phyloP scores from a whole-genome alignment of 2,113 vertebrate genomes.

The Hippolais icterina region DNA sequence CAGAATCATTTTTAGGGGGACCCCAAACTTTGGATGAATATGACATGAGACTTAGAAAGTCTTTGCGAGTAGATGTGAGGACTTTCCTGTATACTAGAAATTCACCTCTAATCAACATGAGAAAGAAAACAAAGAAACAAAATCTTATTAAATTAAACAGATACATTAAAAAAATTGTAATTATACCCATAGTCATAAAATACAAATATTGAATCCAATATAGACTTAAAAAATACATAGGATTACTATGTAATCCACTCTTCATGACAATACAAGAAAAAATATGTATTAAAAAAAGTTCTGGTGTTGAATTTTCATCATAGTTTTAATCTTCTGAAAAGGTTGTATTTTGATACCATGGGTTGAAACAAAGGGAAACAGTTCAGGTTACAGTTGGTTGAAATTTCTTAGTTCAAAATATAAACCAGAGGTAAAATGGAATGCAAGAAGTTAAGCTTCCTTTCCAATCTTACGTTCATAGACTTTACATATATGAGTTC shows the following conservation, averaged over 20 bases:
- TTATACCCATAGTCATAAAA: neutral
- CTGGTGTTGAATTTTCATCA: neutral
- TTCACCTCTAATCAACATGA: accelerated
- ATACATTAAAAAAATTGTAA: neutral
- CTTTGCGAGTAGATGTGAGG: accelerated
- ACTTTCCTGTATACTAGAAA: neutral
- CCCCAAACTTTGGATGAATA: neutral
- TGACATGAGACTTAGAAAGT: neutral
- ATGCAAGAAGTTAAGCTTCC: neutral
- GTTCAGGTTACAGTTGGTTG: neutral
- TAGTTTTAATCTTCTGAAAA: neutral
- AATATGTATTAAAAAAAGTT: neutral
- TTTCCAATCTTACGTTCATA: neutral
- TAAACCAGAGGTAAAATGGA: neutral
- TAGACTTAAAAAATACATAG: neutral
- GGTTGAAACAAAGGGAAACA: neutral
- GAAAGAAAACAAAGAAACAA: neutral
- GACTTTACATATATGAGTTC: neutral
- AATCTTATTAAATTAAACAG: neutral
- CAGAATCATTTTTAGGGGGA: neutral
- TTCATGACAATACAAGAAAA: neutral
- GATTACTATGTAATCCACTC: neutral
- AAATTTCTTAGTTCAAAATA: neutral
- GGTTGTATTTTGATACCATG: neutral
- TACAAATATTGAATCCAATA: neutral